phyloP scores from a whole-genome alignment of 2,797 vertebrate genomes.

The Pipistrellus pipistrellus region DNA sequence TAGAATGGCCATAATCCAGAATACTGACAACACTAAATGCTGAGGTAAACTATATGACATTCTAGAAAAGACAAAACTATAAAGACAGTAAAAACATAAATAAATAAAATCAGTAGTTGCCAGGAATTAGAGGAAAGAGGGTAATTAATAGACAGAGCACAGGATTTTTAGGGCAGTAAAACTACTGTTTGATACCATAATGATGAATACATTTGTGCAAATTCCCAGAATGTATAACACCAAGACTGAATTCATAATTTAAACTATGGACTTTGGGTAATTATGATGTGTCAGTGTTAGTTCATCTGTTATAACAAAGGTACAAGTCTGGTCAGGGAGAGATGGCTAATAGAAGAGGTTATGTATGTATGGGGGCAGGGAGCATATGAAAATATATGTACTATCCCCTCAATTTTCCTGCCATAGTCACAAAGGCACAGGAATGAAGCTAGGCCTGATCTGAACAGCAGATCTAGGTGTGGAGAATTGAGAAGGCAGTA shows the following conservation, averaged over 20 bases:
- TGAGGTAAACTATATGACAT: too few relatives aligned
- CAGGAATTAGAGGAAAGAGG: too few relatives aligned
- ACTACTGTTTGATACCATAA: not conserved
- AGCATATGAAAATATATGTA: too few relatives aligned
- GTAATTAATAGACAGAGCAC: too few relatives aligned
- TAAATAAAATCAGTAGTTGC: too few relatives aligned
- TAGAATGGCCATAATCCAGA: too few relatives aligned
- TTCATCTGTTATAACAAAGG: not conserved
- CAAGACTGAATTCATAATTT: not conserved
- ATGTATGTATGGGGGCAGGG: not conserved
- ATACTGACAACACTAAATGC: too few relatives aligned
- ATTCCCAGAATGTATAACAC: not conserved
- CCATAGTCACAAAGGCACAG: not conserved
- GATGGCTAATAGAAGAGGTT: not conserved
- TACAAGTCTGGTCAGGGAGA: not conserved
- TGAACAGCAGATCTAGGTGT: not conserved
- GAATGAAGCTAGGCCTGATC: not conserved
- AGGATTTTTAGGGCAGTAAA: not conserved
- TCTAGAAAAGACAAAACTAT: too few relatives aligned
- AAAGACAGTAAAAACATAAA: too few relatives aligned
- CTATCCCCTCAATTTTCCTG: not conserved
- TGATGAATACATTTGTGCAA: not conserved
- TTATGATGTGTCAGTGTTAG: not conserved
- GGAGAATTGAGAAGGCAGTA: too few relatives aligned
- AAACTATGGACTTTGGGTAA: not conserved